A percentile compares a stretch with the other conserved stretches of the same genome.
phyloP scores from a whole-genome alignment of 2,113 vertebrate genomes.

The Alethe castanea region DNA sequence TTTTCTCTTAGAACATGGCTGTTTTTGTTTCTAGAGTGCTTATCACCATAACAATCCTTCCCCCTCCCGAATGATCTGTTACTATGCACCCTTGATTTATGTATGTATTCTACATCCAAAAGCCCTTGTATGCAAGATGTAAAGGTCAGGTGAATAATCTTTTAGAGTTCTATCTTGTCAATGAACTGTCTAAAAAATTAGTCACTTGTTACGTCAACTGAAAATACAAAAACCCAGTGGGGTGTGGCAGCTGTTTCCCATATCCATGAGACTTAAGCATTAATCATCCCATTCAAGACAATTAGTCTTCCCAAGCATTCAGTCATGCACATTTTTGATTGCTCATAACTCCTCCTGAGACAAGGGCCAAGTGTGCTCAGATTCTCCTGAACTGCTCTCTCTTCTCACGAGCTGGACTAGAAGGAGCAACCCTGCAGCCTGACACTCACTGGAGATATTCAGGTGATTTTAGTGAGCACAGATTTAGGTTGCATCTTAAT shows the following conservation, averaged over 20 bases:
- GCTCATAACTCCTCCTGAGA: neutral
- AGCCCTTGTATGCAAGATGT: neutral
- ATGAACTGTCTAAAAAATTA: neutral
- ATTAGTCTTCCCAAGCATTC: neutral
- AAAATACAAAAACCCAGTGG: neutral
- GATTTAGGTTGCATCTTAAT: neutral
- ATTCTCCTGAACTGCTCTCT: neutral
- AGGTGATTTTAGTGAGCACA: neutral
- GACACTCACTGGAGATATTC: neutral
- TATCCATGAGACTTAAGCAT: neutral
- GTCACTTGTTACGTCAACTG: neutral
- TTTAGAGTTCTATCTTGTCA: neutral
- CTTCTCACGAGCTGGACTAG: neutral
- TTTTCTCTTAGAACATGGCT: rapidly evolving
- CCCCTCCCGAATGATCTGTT: neutral
- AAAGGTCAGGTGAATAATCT: neutral
- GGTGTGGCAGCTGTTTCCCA: neutral
- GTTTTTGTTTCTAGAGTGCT: neutral
- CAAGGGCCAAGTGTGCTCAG: neutral
- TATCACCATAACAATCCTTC: neutral
- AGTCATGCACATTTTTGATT: neutral
- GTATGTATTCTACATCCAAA: neutral
- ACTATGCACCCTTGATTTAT: neutral
- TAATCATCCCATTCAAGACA: neutral
- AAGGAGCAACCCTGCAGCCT: neutral